Conservation (phyloP, 2,888 invertebrate genomes). For the Poecilobothrus nobilitatus region DNA sequence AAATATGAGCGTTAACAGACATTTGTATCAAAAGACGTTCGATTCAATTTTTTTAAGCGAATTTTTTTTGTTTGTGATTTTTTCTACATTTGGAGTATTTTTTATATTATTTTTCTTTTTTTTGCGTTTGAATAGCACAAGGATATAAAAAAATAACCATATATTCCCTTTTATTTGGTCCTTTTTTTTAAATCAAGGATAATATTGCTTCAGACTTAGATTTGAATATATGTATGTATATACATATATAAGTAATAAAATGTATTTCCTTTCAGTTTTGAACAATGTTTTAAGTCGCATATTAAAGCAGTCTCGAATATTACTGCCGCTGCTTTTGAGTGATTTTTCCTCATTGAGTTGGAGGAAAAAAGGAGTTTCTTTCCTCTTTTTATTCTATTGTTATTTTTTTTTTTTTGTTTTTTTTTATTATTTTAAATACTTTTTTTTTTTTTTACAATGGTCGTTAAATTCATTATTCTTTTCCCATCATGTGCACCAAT, state of each 20-base stretch:
- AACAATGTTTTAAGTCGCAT: neutral
- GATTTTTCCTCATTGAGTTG: neutral
- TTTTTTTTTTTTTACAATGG: neutral
- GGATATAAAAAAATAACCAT: neutral
- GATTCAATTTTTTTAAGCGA: neutral
- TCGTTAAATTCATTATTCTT: neutral
- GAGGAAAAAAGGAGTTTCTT: neutral
- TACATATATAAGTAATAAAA: neutral
- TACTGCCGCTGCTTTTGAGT: neutral
- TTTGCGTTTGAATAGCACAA: neutral
- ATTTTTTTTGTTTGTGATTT: neutral
- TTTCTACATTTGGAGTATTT: neutral
- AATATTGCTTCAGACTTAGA: neutral
- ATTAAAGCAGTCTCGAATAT: too few species aligned
- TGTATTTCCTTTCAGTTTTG: constrained; percentile 1
- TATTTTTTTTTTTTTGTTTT: neutral
- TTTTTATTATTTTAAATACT: neutral
- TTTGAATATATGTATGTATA: neutral
- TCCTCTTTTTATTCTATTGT: neutral
- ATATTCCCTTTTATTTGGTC: neutral
- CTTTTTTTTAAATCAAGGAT: neutral
- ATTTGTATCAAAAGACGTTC: neutral
- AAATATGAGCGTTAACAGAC: too few species aligned
- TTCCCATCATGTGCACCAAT: neutral
- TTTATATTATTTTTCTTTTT: neutral